Conservation (phyloP, 2,113 vertebrate genomes). For the Psammodynastes pulverulentus region DNA sequence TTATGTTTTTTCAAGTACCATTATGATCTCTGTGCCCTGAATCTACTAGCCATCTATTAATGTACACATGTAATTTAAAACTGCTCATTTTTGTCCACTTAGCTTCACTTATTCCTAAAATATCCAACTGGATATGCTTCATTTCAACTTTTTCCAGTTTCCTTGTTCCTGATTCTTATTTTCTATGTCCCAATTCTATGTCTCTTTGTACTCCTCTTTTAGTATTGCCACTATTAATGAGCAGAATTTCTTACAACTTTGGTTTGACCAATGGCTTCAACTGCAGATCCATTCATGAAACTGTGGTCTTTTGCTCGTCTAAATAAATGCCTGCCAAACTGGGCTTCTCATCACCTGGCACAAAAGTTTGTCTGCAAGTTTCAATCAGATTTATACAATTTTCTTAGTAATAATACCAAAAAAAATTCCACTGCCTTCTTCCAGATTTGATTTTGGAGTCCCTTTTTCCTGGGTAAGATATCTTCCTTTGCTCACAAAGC, state of each 20-base stretch:
- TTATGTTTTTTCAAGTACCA: background rate
- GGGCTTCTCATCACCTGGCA: background rate
- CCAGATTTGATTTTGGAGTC: background rate
- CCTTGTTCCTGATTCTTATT: background rate
- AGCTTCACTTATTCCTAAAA: background rate
- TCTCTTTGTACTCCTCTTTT: background rate
- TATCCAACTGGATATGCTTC: background rate
- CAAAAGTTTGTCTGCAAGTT: background rate
- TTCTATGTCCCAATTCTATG: background rate
- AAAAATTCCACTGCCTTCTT: background rate
- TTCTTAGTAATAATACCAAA: background rate
- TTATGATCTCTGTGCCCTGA: background rate
- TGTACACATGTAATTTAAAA: background rate
- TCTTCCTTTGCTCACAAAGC: background rate
- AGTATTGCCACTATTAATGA: background rate
- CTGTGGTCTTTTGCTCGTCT: background rate
- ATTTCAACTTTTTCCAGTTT: background rate
- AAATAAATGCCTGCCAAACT: background rate
- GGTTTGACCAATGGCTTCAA: background rate
- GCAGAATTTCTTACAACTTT: background rate
- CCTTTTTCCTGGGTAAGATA: background rate
- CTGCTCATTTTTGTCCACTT: background rate
- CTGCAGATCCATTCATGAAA: background rate
- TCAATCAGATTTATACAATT: background rate
- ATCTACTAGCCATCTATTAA: background rate